Percentiles rank a stretch among this genome's conserved stretches.
Evolutionary conservation across 2,113 vertebrate genomes (phyloP).

Genomic region (Pelecanus crispus): DNA sequence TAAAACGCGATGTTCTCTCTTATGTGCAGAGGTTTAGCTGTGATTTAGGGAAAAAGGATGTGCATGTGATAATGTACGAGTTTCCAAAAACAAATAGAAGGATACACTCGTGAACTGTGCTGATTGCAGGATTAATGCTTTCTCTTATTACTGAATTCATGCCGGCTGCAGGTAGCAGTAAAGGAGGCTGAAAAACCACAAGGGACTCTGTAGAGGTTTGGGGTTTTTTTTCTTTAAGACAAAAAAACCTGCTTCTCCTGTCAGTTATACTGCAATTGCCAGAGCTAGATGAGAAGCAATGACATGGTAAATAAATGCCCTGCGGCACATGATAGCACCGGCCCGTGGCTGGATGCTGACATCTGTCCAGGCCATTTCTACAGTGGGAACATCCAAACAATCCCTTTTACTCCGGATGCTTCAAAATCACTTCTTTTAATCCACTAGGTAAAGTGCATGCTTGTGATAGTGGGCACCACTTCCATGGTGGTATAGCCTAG

Average conservation of each 20-base stretch:
- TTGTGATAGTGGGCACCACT: not conserved
- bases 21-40: not conserved
- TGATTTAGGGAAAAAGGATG: not conserved
- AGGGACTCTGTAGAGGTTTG: not conserved
- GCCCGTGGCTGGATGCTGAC: not conserved
- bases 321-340: not conserved
- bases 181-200: not conserved
- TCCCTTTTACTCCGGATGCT: not conserved
- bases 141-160: not conserved
- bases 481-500: not conserved
- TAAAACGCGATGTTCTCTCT: not conserved
- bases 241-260: not conserved
- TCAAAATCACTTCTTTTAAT: not conserved
- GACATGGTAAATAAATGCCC: not conserved
- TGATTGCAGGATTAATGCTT: not conserved
- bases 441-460: not conserved
- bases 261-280: not conserved
- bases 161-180: not conserved
- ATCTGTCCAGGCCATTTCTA: not conserved
- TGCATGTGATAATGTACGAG: not conserved
- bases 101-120: not conserved
- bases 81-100: slow-evolving; percentile 4
- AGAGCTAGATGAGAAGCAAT: not conserved
- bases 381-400: not conserved
- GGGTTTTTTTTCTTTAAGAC: not conserved